Evolutionary conservation across 2,888 invertebrate genomes (phyloP).

Genomic region (Limnephilus lunatus): DNA sequence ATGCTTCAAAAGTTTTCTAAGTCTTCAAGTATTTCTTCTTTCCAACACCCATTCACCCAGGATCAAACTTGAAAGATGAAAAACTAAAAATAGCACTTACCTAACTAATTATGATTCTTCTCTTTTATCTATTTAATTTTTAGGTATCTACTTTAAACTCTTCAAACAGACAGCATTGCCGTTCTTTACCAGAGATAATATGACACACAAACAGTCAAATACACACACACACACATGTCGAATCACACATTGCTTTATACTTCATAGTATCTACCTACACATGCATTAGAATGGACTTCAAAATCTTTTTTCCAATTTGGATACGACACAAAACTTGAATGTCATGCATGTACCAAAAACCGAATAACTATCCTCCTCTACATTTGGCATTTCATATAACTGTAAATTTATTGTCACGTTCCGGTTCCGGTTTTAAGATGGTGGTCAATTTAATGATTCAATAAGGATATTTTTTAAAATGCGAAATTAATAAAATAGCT

Average conservation of each 20-base stretch:
- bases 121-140: neutral
- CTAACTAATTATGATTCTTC: neutral
- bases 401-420: too few relatives aligned
- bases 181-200: neutral
- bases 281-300: neutral
- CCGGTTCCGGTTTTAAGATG: too few relatives aligned
- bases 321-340: neutral
- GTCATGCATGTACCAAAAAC: too few relatives aligned
- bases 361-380: too few relatives aligned
- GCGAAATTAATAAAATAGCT: too few relatives aligned
- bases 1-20: neutral
- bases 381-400: too few relatives aligned
- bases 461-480: too few relatives aligned
- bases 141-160: neutral
- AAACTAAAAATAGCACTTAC: neutral
- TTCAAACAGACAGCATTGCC: neutral
- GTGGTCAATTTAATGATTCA: too few relatives aligned
- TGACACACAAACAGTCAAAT: neutral
- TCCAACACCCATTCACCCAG: neutral
- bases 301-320: neutral
- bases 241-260: neutral
- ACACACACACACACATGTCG: neutral
- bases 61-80: neutral
- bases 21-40: neutral
- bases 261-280: neutral